Evolutionary conservation across 2,113 vertebrate genomes (phyloP), one percentile per base, ranked within the genome.

Genomic region (Oncorhynchus kisutch): DNA sequence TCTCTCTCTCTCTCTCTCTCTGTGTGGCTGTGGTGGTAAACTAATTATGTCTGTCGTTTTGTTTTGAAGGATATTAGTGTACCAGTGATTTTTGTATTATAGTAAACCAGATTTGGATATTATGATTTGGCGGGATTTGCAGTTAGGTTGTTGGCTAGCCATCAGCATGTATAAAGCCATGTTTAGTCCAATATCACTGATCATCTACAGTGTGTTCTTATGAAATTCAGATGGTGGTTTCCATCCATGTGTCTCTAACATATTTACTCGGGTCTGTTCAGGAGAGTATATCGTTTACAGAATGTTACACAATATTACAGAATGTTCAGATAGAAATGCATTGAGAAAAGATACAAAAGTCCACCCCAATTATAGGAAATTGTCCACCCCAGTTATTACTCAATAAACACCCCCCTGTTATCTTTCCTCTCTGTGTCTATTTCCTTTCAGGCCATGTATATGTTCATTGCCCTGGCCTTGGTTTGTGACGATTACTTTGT

Each of bases 401-500:
- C 3, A 67, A 31, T 18, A 5, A 34, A 34, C 6, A 34, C 39
- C 39, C 39, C 39, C 39, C 8, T 39, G 39, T 34, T 45, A 1
- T 16, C 62, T 74, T 24, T 13, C n/a, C 5, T 76, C 73, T 66
- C 69, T 14, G 54, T 14, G n/a, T 78, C 11, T 81, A 39, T 80
- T 45, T 78, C 86, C 8, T 80, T 89, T n/a, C 88, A 98, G 97
- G 94, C 96, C 0, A 94, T 98, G 84, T 98, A 98, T 84, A 96
- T 98, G 96, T 98, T 98, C 86, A 98, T 97, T 3, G 96, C 96
- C 0, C 88, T 98, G 88, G 97, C 96, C 7, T 95, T 98, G 3
- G 95, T 98, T 70, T 98, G 97, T 8, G 97, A 98, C 57, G 97
- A 98, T 92, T 98, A 97, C 93, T 98, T 98, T 2, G 97, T 98